phyloP scores from a whole-genome alignment of 2,888 invertebrate species.

The Meghimatium bilineatum region DNA sequence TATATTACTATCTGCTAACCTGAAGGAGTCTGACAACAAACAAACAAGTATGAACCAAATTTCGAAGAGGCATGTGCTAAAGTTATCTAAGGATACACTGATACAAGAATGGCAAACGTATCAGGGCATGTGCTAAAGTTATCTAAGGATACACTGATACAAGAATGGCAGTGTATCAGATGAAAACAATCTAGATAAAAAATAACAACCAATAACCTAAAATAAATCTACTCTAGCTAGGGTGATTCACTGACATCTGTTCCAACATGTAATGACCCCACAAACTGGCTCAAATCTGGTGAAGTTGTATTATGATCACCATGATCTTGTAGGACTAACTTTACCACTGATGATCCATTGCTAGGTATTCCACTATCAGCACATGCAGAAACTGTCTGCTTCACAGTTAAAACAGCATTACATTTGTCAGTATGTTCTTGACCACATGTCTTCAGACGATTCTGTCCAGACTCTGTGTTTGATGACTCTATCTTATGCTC shows the following conservation, averaged over 20 bases:
- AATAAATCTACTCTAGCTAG: neutral
- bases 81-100: neutral
- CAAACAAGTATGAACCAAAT: too few species aligned
- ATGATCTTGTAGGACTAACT: slow-evolving; percentile 1
- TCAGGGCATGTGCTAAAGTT: neutral
- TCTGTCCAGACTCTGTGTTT: neutral
- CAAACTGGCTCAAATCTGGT: neutral
- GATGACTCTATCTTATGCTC: neutral
- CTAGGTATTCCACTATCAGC: neutral
- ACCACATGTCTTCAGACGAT: neutral
- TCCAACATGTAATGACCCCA: slow-evolving; percentile 1
- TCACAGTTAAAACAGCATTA: too few species aligned
- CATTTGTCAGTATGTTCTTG: neutral
- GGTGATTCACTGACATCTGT: neutral
- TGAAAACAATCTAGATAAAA: neutral
- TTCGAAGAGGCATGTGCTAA: neutral
- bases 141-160: neutral
- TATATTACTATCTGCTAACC: too few species aligned
- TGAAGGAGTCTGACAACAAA: neutral
- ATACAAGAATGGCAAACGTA: neutral
- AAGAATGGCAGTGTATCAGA: neutral
- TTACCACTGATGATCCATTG: neutral
- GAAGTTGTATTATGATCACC: neutral
- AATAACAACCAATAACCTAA: too few species aligned
- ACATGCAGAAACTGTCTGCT: neutral